A percentile compares a stretch with the other conserved stretches of the same genome.
These are phyloP conservation scores for Nasonia giraulti DNA, from an alignment of 1,140 invertebrate species.

Conservation along the genomic window DNA sequence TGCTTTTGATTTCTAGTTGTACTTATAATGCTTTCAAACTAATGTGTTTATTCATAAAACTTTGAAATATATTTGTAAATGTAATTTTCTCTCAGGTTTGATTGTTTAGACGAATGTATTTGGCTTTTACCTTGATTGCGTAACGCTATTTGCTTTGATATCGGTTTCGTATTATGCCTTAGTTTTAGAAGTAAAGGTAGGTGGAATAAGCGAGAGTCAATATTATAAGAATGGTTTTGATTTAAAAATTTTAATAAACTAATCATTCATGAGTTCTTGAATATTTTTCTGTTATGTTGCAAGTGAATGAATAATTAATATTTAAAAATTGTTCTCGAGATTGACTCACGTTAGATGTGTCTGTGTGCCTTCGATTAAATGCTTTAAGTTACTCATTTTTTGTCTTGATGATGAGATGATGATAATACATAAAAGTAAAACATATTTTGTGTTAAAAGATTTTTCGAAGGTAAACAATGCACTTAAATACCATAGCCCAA, in stretches of 20 bases:
- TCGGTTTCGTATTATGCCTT: conserved; percentile 73
- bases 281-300: conserved; percentile 14
- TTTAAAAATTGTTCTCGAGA: conserved; percentile 44
- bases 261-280: conserved; percentile 41
- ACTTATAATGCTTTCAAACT: not conserved
- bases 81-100: conserved; percentile 66
- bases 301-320: not conserved
- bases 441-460: conserved; percentile 37
- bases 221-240: conserved; percentile 62
- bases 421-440: conserved; percentile 41
- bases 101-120: conserved; percentile 72
- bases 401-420: not conserved
- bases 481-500: conserved; percentile 61
- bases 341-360: conserved; percentile 49
- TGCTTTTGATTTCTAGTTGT: not conserved
- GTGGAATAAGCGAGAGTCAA: conserved; percentile 66
- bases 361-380: conserved; percentile 44
- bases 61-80: conserved; percentile 32
- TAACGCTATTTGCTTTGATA: conserved; percentile 75
- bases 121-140: conserved; percentile 74
- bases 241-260: conserved; percentile 48
- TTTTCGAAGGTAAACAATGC: conserved; percentile 49
- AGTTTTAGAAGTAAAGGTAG: conserved; percentile 74
- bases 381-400: conserved; percentile 10
- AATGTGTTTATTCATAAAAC: not conserved